Evolutionary conservation across 2,888 invertebrate species (phyloP).

Genomic region (Lithophane socia): DNA sequence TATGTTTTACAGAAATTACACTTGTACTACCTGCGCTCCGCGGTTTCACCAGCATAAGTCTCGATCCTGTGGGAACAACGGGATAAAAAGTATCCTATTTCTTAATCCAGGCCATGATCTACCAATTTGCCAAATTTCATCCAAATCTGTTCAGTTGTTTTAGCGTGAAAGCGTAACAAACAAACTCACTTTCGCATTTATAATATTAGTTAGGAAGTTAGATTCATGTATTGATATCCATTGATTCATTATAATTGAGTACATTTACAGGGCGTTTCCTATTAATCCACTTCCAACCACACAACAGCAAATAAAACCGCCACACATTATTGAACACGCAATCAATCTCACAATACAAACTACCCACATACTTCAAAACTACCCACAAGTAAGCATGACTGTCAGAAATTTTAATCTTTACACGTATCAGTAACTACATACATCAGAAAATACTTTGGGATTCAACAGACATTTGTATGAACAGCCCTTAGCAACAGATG

Average conservation of each 20-base stretch:
- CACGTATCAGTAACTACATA: conserved; percentile 59
- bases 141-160: no score
- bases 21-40: no score
- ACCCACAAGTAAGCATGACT: conserved; percentile 55
- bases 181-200: no score
- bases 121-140: no score
- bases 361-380: conserved; percentile 20
- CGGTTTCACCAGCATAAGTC: no score
- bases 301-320: conserved; percentile 18
- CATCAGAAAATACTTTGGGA: conserved; percentile 53
- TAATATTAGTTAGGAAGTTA: no score
- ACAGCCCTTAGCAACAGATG: conserved; percentile 61
- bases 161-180: no score
- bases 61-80: no score
- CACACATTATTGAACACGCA: conserved; percentile 30
- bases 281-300: background rate
- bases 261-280: background rate
- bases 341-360: conserved; percentile 53
- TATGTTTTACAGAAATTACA: no score
- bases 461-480: conserved; percentile 61
- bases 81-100: no score
- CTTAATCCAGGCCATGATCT: no score
- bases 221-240: no score
- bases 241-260: background rate
- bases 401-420: conserved; percentile 51